Conservation (phyloP, 2,797 vertebrate genomes). For the Pseudopleuronectes americanus region DNA sequence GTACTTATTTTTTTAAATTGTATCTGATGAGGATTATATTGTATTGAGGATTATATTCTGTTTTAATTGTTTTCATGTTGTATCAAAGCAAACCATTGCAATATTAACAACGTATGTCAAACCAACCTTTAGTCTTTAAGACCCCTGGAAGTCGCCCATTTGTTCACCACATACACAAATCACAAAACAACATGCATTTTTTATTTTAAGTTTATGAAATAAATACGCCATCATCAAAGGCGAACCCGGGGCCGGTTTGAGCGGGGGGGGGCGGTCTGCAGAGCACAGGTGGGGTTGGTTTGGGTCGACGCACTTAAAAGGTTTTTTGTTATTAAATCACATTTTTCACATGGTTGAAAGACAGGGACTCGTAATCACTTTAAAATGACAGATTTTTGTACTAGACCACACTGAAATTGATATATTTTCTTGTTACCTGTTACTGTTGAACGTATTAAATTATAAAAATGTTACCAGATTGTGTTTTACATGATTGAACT, state of each 20-base stretch:
- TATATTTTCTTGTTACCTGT: conserved; percentile 63
- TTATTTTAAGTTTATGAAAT: conserved; percentile 20
- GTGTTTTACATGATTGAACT: conserved; percentile 58
- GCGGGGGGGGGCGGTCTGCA: conserved; percentile 27
- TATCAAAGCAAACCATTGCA: conserved; percentile 11
- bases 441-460: conserved; percentile 70
- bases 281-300: neutral
- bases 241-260: conserved; percentile 18
- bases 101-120: conserved; percentile 17
- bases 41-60: conserved; percentile 62
- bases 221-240: conserved; percentile 22
- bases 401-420: conserved; percentile 69
- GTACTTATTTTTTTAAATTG: conserved; percentile 33
- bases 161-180: conserved; percentile 5
- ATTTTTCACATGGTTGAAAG: conserved; percentile 30
- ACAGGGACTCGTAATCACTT: conserved; percentile 41
- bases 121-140: conserved; percentile 4
- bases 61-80: conserved; percentile 36
- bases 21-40: conserved; percentile 62
- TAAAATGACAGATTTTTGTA: conserved; percentile 69
- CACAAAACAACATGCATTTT: conserved; percentile 2
- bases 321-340: conserved; percentile 34
- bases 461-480: conserved; percentile 65
- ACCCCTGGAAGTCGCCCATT: conserved; percentile 8
- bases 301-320: conserved; percentile 45